Percentiles rank a stretch among this genome's conserved stretches.
Evolutionary conservation across 2,113 vertebrate genomes (phyloP).

Genomic region (Isurus oxyrinchus): DNA sequence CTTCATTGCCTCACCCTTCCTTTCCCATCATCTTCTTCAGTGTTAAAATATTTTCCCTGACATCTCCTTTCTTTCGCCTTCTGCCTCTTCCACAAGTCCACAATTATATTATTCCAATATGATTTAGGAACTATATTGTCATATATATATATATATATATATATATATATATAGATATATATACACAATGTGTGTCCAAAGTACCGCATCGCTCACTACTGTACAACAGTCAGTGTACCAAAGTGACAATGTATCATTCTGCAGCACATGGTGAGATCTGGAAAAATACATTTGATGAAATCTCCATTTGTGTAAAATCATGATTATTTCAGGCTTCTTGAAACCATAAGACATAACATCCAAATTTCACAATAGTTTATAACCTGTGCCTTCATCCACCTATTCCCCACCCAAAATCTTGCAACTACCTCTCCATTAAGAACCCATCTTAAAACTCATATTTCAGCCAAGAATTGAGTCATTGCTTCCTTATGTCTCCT

Average conservation of each 20-base stretch:
- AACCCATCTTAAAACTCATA: background rate
- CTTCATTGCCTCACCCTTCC: background rate
- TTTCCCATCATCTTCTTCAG: background rate
- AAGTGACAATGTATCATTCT: background rate
- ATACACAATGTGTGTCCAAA: background rate
- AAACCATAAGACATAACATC: background rate
- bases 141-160: too few relatives aligned
- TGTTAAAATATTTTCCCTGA: background rate
- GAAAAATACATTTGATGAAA: background rate
- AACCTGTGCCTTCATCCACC: background rate
- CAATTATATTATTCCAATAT: background rate
- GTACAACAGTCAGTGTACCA: background rate
- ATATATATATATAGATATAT: too few relatives aligned
- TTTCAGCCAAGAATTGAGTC: background rate
- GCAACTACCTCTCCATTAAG: background rate
- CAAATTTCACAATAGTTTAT: background rate
- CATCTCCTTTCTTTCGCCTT: background rate
- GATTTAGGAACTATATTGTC: background rate
- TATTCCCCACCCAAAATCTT: background rate
- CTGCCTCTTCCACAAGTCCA: background rate
- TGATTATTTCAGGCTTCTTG: background rate
- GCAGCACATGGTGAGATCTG: background rate
- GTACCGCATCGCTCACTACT: background rate
- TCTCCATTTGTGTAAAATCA: background rate
- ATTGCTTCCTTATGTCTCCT: background rate